Evolutionary conservation across 2,113 vertebrate genomes (phyloP), one percentile per base, ranked within the genome.

Genomic region (Phocoena phocoena): DNA sequence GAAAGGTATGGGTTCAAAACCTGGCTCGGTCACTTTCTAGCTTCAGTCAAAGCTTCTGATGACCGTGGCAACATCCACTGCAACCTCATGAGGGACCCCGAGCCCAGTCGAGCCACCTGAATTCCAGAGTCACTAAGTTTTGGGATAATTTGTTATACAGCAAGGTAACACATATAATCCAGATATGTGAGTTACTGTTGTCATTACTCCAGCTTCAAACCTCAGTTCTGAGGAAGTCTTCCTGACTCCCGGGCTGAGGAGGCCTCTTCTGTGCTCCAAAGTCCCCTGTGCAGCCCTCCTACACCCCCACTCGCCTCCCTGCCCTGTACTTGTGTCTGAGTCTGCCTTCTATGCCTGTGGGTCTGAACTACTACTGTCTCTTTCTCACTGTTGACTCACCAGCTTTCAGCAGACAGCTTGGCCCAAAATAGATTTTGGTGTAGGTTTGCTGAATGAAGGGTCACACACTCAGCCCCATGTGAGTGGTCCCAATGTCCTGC

Each of bases 261-360:
- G 67, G 5, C 60, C 70, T 70, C 63, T 63, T 87, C 21, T 36
- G 71, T 38, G 50, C 41, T 6, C 60, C 58, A 2, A 11, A 47
- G 67, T 20, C 4, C 28, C 60, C 71, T 2, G 2, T 0, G 11
- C 0, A 13, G 2, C 7, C 15, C 68, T 7, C 53, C 21, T 2
- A 36, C 20, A 14, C 8, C 0, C 0, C 20, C 0, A 3, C 6
- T 3, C 5, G 0, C 53, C 11, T 1, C 20, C 8, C 44, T 33
- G 47, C 81, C 53, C 33, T 6, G n/a, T 15, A 25, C 15, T 0
- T 7, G 47, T 0, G 8, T 8, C 9, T 0, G 21, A 23, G 26
- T 9, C 77, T 55, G 73, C 12, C 44, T 89, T 58, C 55, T 5
- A 28, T 0, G 2, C 58, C 17, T 36, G 28, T 0, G 15, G 11